Conservation (phyloP, 2,113 vertebrate species). For the Tetraodon nigroviridis region DNA sequence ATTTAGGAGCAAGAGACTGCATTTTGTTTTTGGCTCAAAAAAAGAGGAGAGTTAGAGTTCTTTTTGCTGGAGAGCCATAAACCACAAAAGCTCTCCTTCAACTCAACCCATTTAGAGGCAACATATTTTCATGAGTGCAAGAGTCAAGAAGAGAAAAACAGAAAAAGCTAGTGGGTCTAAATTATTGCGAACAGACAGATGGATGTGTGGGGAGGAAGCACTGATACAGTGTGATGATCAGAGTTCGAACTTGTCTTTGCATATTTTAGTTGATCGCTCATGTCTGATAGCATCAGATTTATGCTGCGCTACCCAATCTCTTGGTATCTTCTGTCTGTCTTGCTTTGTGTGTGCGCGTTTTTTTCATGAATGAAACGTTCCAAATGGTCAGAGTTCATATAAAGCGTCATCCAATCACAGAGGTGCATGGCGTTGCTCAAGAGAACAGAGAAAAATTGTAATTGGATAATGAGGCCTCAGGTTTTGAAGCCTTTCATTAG, state of each 20-base stretch:
- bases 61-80: constrained; percentile 32
- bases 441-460: constrained; percentile 70
- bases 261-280: constrained; percentile 51
- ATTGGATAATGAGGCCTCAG: constrained; percentile 69
- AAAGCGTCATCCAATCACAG: constrained; percentile 62
- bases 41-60: constrained; percentile 26
- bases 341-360: constrained; percentile 23
- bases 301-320: constrained; percentile 51
- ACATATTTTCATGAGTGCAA: constrained; percentile 29
- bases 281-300: constrained; percentile 58
- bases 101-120: constrained; percentile 49
- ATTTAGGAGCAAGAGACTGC: constrained; percentile 40
- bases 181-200: constrained; percentile 14
- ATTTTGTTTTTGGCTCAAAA: constrained; percentile 31
- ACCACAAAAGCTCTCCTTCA: constrained; percentile 48
- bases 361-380: constrained; percentile 42
- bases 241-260: constrained; percentile 64
- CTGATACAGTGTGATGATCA: constrained; percentile 42
- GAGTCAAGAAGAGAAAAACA: constrained; percentile 15
- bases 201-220: constrained; percentile 29
- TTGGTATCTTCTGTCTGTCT: constrained; percentile 38
- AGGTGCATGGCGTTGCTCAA: constrained; percentile 55
- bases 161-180: constrained; percentile 23
- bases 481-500: constrained; percentile 62
- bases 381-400: constrained; percentile 64